Conservation (phyloP, 1,140 invertebrate genomes). For the Meloidogyne hapla region DNA sequence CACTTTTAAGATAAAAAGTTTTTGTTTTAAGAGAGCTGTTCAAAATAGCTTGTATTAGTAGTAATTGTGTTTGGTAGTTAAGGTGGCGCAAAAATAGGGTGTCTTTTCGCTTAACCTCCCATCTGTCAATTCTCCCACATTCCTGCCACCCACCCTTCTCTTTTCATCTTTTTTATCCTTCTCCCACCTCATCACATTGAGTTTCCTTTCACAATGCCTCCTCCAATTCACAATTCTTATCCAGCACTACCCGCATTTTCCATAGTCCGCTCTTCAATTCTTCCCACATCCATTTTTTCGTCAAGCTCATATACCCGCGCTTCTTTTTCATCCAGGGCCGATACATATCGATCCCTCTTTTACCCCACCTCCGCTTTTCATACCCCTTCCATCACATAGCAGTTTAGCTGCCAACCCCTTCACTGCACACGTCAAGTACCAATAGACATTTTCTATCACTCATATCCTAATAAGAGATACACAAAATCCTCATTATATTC, state of each 20-base stretch:
- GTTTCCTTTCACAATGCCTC: not conserved
- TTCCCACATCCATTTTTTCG: not conserved
- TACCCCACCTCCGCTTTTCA: not conserved
- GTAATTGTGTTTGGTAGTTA: not conserved
- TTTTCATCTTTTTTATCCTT: not conserved
- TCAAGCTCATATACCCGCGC: not conserved
- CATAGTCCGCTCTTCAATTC: not conserved
- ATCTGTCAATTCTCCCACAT: not conserved
- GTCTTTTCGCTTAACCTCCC: constrained; percentile 1
- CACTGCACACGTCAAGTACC: not conserved
- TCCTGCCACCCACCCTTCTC: not conserved
- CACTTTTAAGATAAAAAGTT: not conserved
- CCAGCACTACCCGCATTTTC: not conserved
- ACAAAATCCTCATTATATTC: not conserved
- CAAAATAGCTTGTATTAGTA: not conserved
- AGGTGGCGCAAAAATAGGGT: not conserved
- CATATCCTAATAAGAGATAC: not conserved
- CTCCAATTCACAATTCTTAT: not conserved
- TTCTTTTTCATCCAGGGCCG: not conserved
- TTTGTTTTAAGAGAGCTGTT: not conserved
- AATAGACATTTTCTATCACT: not conserved
- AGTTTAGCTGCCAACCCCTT: constrained; percentile 5
- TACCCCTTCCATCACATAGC: constrained; percentile 7
- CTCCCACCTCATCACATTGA: not conserved
- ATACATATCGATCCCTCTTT: not conserved